Evolutionary conservation across 2,797 vertebrate genomes (phyloP), one percentile per base, ranked within the genome.

Genomic region (Phoeniculus purpureus): DNA sequence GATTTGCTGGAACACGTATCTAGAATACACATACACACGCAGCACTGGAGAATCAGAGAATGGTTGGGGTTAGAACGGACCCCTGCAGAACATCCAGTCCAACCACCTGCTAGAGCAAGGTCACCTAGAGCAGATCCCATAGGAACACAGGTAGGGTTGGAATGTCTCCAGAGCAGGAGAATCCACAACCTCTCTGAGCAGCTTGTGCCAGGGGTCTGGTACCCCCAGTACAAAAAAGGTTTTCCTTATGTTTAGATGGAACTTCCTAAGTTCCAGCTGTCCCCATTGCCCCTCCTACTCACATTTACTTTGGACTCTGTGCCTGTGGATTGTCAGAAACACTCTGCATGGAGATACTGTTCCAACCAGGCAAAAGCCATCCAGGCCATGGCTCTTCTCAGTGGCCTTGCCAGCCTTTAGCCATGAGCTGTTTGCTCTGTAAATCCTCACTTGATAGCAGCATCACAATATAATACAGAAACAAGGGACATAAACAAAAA

Each of bases 281-380:
- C 9, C 43, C 43, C 43, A 43, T 15, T 43, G 43, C 16, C 26
- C 31, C 21, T 70, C 61, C 51, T 9, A 66, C 0, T 3, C 18
- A 8, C 14, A 10, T 71, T 76, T 71, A 64, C 81, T 81, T 70
- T 21, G 18, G 31, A 81, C 22, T 43, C 67, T 79, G 43, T 17
- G 26, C 37, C 56, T 81, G 23, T 29, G 55, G 50, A 23, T 17
- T 81, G 43, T 72, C 72, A 92, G 75, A 56, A 66, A 56, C 34
- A 43, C 27, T 58, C 18, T 20, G 47, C 2, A 2, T 10, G 60
- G 40, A 70, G 20, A 70, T 50, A 50, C 0, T 0, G 50, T 37
- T 70, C 56, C 50, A 78, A 13, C 13, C 23, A 62, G 51, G 48
- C 19, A 82, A 56, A 79, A 26, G 45, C 74, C 34, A 32, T 26